These are phyloP conservation scores for Heliothis peltigera DNA, from an alignment of 2,888 invertebrate genomes.

Conservation along the genomic window DNA sequence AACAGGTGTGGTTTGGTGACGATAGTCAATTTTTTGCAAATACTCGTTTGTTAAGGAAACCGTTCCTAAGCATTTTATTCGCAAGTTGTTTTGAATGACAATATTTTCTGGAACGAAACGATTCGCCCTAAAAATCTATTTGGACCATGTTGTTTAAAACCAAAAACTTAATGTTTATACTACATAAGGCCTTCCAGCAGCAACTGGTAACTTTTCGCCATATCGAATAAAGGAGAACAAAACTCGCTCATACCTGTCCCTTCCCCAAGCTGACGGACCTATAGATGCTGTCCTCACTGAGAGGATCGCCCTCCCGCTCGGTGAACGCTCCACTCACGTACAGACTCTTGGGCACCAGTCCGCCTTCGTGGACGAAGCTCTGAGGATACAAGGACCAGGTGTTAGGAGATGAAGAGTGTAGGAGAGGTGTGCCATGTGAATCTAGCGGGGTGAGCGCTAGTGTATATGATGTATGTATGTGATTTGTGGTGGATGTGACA, in stretches of 20 bases:
- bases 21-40: too few species aligned
- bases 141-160: too few species aligned
- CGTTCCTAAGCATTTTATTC: too few species aligned
- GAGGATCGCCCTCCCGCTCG: conserved; percentile 85
- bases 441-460: conserved; percentile 31
- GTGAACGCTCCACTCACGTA: conserved; percentile 92
- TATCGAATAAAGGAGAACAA: too few species aligned
- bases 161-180: too few species aligned
- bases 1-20: too few species aligned
- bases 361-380: conserved; percentile 96
- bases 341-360: conserved; percentile 95
- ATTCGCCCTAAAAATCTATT: too few species aligned
- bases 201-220: too few species aligned
- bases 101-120: too few species aligned
- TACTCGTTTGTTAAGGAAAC: too few species aligned
- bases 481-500: conserved; percentile 15
- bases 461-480: conserved; percentile 15
- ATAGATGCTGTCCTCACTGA: conserved; percentile 92
- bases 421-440: not conserved
- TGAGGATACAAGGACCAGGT: conserved; percentile 71
- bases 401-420: not conserved
- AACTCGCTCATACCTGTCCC: conserved; percentile 88
- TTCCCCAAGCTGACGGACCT: conserved; percentile 92
- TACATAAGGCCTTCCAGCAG: too few species aligned
- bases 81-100: too few species aligned